phyloP scores from a whole-genome alignment of 2,113 vertebrate species.

The Microcebus lehilahytsara region DNA sequence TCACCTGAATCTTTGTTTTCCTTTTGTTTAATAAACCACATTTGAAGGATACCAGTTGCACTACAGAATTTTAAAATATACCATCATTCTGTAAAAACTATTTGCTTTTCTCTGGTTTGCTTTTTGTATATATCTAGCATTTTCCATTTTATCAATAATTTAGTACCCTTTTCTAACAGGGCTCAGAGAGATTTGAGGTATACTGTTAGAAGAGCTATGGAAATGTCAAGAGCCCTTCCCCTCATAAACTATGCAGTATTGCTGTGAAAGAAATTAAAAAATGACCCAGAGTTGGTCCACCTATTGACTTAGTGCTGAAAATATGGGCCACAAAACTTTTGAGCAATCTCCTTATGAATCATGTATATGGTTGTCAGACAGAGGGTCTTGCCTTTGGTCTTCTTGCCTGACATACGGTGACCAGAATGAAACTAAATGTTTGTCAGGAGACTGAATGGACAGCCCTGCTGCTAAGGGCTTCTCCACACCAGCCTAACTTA shows the following conservation, averaged over 20 bases:
- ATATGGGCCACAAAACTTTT: background rate
- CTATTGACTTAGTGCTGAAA: background rate
- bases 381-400: background rate
- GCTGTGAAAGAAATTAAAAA: background rate
- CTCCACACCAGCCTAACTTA: background rate
- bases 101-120: background rate
- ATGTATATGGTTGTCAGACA: background rate
- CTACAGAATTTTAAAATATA: slow-evolving; percentile 21
- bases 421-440: background rate
- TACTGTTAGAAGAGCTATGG: background rate
- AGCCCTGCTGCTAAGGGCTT: background rate
- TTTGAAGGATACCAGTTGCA: background rate
- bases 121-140: background rate
- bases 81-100: background rate
- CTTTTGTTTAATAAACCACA: background rate
- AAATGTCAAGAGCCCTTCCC: background rate
- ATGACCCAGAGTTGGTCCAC: background rate
- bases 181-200: background rate
- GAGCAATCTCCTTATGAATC: background rate
- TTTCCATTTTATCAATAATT: slow-evolving; percentile 1
- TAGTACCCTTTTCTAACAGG: background rate
- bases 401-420: background rate
- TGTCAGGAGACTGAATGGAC: background rate
- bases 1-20: background rate
- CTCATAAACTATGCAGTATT: background rate